A percentile compares a stretch with the other conserved stretches of the same genome.
phyloP scores from a whole-genome alignment of 2,888 invertebrate genomes.

The Nomada ferruginata region DNA sequence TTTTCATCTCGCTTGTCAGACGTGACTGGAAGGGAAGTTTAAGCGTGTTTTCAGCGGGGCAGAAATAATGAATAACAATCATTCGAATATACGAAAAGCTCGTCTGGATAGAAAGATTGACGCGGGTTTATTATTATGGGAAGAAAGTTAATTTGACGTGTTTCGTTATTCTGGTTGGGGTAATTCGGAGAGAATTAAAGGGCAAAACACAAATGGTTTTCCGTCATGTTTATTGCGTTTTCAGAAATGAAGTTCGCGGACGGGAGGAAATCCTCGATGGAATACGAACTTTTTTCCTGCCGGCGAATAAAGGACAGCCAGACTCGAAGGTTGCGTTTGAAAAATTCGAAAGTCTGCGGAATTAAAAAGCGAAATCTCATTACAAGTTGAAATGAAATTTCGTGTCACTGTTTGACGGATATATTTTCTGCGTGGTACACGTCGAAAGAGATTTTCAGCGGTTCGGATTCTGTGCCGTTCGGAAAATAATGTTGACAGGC shows the following conservation, averaged over 20 bases:
- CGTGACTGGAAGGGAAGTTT: not conserved
- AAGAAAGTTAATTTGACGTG: not conserved
- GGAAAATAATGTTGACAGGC: no score
- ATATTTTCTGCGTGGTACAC: not conserved
- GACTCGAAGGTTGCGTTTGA: constrained; percentile 12
- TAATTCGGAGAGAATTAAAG: not conserved
- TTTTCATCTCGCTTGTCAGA: constrained; percentile 7
- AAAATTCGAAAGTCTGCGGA: constrained; percentile 30
- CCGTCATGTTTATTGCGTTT: not conserved
- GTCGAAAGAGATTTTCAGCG: constrained; percentile 1
- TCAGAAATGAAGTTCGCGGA: not conserved
- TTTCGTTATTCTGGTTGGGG: not conserved
- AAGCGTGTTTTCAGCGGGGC: not conserved
- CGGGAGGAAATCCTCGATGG: not conserved
- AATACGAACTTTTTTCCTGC: constrained; percentile 11
- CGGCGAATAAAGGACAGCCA: not conserved
- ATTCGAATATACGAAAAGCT: not conserved
- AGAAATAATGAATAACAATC: constrained; percentile 20
- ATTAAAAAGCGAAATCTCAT: constrained; percentile 34
- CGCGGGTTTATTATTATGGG: no score
- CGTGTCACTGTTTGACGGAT: not conserved
- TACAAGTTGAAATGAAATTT: constrained; percentile 47
- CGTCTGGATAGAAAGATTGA: not conserved
- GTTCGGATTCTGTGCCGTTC: no score
- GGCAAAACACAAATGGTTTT: not conserved